These are phyloP conservation scores for Oxygymnocypris stewartii DNA, from an alignment of 2,113 vertebrate genomes.

Conservation along the genomic window DNA sequence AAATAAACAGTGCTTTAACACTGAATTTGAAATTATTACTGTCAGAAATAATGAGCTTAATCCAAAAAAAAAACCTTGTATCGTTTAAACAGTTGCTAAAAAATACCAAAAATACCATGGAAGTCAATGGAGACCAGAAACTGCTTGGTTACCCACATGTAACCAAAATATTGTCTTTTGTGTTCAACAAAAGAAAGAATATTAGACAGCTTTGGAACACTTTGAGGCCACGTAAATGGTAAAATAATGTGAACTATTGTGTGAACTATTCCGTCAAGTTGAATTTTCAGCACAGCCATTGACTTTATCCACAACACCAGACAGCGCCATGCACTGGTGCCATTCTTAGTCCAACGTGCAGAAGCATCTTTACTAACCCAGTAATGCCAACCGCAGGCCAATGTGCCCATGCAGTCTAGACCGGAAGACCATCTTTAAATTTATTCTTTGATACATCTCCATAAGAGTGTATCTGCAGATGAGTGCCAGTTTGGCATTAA, in stretches of 20 bases:
- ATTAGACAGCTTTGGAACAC: neutral
- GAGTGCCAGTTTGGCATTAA: constrained; percentile 10
- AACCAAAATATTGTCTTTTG: too few species aligned
- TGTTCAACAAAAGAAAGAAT: neutral
- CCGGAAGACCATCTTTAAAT: neutral
- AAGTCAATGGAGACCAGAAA: neutral
- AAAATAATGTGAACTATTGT: neutral
- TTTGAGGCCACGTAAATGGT: neutral
- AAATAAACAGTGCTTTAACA: too few species aligned
- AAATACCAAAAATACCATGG: too few species aligned
- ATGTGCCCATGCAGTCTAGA: constrained; percentile 13
- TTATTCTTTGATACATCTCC: too few species aligned
- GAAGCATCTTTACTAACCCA: neutral
- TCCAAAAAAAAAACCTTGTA: too few species aligned
- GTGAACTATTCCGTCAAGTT: neutral
- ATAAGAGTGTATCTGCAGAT: neutral
- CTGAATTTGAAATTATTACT: neutral
- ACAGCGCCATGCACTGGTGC: neutral
- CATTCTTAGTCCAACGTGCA: neutral
- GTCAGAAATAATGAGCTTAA: neutral
- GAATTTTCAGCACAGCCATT: neutral
- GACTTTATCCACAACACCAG: neutral
- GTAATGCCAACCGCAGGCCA: constrained; percentile 7
- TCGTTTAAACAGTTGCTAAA: too few species aligned
- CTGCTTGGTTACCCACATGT: too few species aligned